These are phyloP conservation scores for Bovichtus diacanthus DNA, from an alignment of 2,797 vertebrate species.

Conservation along the genomic window DNA sequence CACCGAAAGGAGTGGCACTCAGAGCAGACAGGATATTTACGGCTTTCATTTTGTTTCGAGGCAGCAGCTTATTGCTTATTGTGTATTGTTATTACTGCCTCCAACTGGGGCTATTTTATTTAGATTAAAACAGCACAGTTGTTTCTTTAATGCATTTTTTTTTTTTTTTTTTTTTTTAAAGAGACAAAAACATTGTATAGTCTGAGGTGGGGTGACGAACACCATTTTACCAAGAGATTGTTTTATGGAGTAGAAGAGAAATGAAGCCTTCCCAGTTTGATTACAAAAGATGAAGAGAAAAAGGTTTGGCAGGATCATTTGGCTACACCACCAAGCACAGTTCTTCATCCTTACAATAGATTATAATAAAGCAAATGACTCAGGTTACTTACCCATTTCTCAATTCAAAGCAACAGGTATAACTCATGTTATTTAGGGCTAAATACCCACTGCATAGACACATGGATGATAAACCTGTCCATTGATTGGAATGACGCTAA, in stretches of 20 bases:
- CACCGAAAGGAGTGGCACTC: conserved; percentile 55
- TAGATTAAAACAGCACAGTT: conserved; percentile 84
- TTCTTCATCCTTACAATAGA: neutral
- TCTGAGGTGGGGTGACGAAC: conserved; percentile 62
- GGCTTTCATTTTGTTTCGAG: conserved; percentile 85
- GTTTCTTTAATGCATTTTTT: conserved; percentile 81
- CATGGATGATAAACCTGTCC: neutral
- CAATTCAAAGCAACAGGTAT: neutral
- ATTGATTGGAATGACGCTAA: neutral
- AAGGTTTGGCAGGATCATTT: conserved; percentile 28
- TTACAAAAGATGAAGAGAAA: conserved; percentile 42
- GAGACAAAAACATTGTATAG: conserved; percentile 19
- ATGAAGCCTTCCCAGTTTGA: conserved; percentile 55
- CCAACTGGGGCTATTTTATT: conserved; percentile 88
- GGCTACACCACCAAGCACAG: neutral
- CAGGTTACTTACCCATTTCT: neutral
- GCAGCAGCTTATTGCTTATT: conserved; percentile 83
- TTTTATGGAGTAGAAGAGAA: conserved; percentile 66
- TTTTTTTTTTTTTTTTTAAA: too few relatives aligned
- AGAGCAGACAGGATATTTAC: conserved; percentile 81
- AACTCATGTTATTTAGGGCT: neutral
- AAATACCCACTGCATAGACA: neutral
- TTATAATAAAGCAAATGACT: neutral
- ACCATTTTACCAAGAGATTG: conserved; percentile 64
- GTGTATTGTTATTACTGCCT: conserved; percentile 84